A percentile compares a stretch with the other conserved stretches of the same genome.
Conservation (phyloP, 2,113 vertebrate species). For the Smithornis capensis region DNA sequence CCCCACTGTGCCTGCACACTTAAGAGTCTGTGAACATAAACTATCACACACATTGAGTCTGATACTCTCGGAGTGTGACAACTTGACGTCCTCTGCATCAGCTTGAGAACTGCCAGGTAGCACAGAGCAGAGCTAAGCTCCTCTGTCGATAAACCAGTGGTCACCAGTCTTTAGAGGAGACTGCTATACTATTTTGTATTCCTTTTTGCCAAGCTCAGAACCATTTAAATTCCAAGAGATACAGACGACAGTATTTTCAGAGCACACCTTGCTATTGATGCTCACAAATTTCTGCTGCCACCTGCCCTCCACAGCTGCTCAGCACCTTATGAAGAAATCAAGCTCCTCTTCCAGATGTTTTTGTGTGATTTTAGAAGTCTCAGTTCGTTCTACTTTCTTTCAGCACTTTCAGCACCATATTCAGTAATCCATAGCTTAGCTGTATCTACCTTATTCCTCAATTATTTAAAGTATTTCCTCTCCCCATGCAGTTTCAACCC, state of each 20-base stretch:
- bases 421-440: neutral
- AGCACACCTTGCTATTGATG: neutral
- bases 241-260: neutral
- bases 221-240: neutral
- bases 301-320: neutral
- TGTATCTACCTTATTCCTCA: neutral
- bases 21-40: rapidly evolving
- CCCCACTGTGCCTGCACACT: neutral
- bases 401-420: neutral
- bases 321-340: neutral
- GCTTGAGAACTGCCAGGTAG: neutral
- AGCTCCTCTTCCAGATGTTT: neutral
- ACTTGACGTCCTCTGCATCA: neutral
- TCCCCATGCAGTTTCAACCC: neutral
- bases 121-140: neutral
- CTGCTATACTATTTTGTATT: neutral
- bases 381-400: neutral
- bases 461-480: conserved; percentile 14
- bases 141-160: neutral
- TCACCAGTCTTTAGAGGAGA: neutral
- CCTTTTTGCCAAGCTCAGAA: neutral
- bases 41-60: neutral
- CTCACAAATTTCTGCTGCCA: neutral
- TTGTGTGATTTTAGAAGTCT: neutral
- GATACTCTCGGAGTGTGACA: neutral